Base-by-base conservation (phyloP, 2,797 vertebrate species). In the Agapornis canus region DNA sequence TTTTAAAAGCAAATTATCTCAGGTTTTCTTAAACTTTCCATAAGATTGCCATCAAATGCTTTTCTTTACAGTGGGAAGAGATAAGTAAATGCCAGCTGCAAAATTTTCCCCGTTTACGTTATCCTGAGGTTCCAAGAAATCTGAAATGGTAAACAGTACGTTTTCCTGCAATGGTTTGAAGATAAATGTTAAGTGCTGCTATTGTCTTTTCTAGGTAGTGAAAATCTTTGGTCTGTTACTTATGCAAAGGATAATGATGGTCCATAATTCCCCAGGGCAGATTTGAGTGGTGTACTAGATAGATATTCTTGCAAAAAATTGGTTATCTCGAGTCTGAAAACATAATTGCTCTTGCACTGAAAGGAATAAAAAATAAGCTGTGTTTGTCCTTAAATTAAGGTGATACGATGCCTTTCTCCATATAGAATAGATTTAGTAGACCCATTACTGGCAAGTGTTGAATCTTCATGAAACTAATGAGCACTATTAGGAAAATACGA, bases 1-100 rank as follows among this genome's bases (percentile, higher is more conserved):
- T 13, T 31, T 63, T 80, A 16, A 25, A 60, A 90, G 31, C 3
- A 77, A 83, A 79, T 70, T 54, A 29, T 37, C 20, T 42, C 31
- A 25, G 19, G 29, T 72, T 63, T 87, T n/a, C 47, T 72, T 37
- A 20, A 86, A 15, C 16, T 77, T 45, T 45, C 12, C 3, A 9
- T 65, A 54, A 39, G 54, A 35, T 48, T 64, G 45, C 26, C 27
- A 63, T 75, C 20, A 72, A 88, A 54, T 76, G 32, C 40, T 66
- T 78, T 59, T 51, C 37, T 85, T 92, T 72, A 73, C 64, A 43
- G 14, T 63, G n/a, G 25, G 31, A 72, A 82, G 23, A 82, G 56
- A 42, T 79, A 82, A 88, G 85, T 88, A 94, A 94, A 94, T 95
- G 91, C 48, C 59, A 65, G 45, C 47, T 54, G 32, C n/a, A 37